These are phyloP conservation scores for Drosophila falleni DNA, from an alignment of 2,888 invertebrate genomes.

Conservation along the genomic window DNA sequence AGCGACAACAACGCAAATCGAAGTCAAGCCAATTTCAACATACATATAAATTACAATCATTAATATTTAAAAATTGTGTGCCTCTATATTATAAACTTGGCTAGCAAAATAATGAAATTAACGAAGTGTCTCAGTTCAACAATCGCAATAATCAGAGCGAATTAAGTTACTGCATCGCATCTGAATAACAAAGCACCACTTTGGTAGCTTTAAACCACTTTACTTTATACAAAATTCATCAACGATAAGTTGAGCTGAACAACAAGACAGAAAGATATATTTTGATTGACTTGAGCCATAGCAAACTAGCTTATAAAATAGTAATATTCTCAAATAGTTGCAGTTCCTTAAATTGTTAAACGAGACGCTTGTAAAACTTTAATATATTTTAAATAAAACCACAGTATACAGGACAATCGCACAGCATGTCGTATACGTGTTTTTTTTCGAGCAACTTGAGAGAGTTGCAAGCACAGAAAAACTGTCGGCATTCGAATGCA, in stretches of 20 bases:
- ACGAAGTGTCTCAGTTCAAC: constrained; percentile 26
- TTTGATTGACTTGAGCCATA: not conserved
- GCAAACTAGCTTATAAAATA: not conserved
- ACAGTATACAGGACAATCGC: not conserved
- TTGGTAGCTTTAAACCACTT: constrained; percentile 35
- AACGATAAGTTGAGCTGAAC: constrained; percentile 36
- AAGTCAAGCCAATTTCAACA: constrained; percentile 63
- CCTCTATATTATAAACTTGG: constrained; percentile 25
- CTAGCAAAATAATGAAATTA: constrained; percentile 34
- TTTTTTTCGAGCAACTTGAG: not conserved
- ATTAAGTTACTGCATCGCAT: constrained; percentile 31
- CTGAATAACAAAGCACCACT: constrained; percentile 20
- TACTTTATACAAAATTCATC: constrained; percentile 55
- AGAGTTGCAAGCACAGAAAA: constrained; percentile 10
- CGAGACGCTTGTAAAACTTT: not conserved
- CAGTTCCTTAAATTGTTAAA: not conserved
- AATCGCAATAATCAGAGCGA: constrained; percentile 3
- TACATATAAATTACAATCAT: constrained; percentile 62
- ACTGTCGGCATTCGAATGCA: constrained; percentile 22
- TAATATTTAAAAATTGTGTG: constrained; percentile 60
- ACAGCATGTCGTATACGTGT: constrained; percentile 6
- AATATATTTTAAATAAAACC: constrained; percentile 2
- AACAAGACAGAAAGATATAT: not conserved
- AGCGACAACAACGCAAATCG: constrained; percentile 32
- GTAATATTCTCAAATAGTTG: not conserved